Evolutionary conservation across 2,113 vertebrate genomes (phyloP).

Genomic region (Corythornis madagascariensis): DNA sequence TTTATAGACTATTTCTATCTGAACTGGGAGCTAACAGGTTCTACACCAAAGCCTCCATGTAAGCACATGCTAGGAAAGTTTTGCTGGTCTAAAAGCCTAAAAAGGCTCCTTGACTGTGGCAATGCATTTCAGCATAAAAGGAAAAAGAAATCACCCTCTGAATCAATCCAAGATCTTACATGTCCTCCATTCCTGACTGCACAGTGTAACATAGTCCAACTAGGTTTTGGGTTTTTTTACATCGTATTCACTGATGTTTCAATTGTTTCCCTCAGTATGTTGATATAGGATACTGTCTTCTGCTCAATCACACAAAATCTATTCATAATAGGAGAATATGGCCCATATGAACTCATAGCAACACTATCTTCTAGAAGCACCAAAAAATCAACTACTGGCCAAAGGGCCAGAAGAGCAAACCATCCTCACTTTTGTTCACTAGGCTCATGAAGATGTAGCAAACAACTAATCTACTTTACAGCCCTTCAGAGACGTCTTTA

Average conservation of each 20-base stretch:
- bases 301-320: background rate
- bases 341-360: background rate
- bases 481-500: background rate
- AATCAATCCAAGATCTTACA: background rate
- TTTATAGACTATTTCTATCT: constrained; percentile 9
- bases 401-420: background rate
- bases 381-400: background rate
- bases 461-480: background rate
- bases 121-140: background rate
- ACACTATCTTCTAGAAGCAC: background rate
- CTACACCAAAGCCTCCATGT: background rate
- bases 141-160: background rate
- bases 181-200: background rate
- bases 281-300: background rate
- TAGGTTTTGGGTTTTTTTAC: background rate
- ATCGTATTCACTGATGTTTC: background rate
- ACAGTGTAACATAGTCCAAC: background rate
- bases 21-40: background rate
- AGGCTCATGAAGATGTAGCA: background rate
- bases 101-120: background rate
- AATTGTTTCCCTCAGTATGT: background rate
- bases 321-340: background rate
- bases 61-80: background rate
- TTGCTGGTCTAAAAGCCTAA: background rate
- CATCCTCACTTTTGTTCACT: background rate